Percentiles rank a stretch among this genome's conserved stretches.
These are phyloP conservation scores for Erethizon dorsatum DNA, from an alignment of 2,797 vertebrate species.

Conservation along the genomic window DNA sequence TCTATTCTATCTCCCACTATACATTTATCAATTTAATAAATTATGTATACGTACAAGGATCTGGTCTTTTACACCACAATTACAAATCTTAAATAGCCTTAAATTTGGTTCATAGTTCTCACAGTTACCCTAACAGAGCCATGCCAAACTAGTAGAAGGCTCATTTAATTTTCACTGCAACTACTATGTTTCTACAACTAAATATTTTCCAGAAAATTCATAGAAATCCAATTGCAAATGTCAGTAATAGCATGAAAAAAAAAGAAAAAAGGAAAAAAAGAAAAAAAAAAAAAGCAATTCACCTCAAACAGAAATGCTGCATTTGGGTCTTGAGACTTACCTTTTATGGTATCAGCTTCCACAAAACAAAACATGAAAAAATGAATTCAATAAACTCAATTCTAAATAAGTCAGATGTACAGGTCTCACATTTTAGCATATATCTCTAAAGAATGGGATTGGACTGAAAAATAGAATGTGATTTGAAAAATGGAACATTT, in stretches of 20 bases:
- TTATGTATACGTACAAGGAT: not conserved
- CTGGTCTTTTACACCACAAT: not conserved
- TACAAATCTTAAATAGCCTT: not conserved
- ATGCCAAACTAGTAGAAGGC: not conserved
- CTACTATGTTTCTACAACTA: not conserved
- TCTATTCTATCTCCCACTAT: not conserved
- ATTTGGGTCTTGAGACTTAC: not conserved
- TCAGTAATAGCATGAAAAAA: not conserved
- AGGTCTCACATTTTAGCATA: not conserved
- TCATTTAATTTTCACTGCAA: slow-evolving; percentile 1
- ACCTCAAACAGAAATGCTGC: not conserved
- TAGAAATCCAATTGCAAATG: not conserved
- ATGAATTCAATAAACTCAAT: not conserved
- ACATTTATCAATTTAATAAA: not conserved
- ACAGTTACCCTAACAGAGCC: not conserved
- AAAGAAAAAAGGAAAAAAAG: not conserved
- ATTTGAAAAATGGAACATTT: not conserved
- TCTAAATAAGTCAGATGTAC: slow-evolving; percentile 4
- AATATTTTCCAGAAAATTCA: not conserved
- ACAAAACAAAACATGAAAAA: not conserved
- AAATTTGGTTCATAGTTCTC: not conserved
- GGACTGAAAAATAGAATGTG: not conserved
- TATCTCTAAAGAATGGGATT: not conserved
- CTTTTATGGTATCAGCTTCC: not conserved
- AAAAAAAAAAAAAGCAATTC: not conserved